Evolutionary conservation across 2,113 vertebrate species (phyloP).

Genomic region (Zootoca vivipara): DNA sequence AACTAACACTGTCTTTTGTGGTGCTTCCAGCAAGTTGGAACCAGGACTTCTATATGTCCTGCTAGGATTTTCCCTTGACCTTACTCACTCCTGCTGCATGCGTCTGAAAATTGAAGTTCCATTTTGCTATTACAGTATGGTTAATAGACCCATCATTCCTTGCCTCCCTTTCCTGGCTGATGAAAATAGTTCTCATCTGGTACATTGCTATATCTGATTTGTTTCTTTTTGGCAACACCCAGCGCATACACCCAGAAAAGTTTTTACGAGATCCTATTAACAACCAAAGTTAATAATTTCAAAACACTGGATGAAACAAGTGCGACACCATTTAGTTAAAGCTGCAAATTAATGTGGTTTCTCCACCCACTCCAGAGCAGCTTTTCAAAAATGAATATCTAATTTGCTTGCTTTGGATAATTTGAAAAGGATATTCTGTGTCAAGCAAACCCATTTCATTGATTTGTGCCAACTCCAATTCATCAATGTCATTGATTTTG

Average conservation of each 20-base stretch:
- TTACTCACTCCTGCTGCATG: no score
- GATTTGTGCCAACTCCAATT: not conserved
- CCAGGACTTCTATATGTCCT: no score
- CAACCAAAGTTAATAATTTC: not conserved
- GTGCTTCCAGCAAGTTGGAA: no score
- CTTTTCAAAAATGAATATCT: not conserved
- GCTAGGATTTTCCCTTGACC: no score
- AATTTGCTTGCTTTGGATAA: not conserved
- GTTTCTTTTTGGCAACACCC: not conserved
- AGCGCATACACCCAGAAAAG: not conserved
- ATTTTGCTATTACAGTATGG: not conserved
- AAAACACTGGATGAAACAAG: not conserved
- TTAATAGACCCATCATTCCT: not conserved
- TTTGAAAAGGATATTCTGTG: not conserved
- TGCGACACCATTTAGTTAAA: not conserved
- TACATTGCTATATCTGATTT: not conserved
- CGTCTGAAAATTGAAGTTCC: no score
- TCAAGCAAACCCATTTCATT: not conserved
- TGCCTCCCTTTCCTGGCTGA: not conserved
- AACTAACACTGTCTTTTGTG: no score
- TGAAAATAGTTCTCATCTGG: no score
- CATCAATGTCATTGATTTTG: no score
- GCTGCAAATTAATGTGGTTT: not conserved
- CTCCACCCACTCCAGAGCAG: not conserved
- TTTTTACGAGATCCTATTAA: not conserved